A percentile compares a stretch with the other conserved stretches of the same genome.
Conservation (phyloP, 53 echinoderm and acorn worm species). For the Glandiceps talaboti region DNA sequence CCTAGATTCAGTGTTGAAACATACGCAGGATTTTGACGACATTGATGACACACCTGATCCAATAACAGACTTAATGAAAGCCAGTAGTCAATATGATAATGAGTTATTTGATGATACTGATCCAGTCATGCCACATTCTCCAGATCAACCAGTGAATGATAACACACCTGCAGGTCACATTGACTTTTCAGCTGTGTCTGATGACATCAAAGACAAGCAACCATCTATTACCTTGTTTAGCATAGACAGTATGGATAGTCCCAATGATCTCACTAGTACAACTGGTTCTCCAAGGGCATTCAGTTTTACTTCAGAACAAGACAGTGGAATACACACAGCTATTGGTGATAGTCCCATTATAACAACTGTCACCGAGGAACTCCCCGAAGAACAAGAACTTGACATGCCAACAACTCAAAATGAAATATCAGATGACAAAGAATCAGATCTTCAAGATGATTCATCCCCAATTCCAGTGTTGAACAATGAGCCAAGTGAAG, state of each 20-base stretch:
- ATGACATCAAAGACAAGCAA: conserved; percentile 3
- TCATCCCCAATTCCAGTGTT: background rate
- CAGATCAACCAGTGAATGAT: background rate
- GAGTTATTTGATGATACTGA: background rate
- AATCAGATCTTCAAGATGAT: too few species aligned
- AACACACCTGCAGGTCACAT: background rate
- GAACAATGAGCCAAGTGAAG: background rate
- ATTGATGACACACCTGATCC: background rate
- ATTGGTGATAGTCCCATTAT: background rate
- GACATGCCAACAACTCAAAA: background rate
- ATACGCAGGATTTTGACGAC: background rate
- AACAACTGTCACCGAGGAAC: background rate
- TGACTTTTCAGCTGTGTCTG: background rate
- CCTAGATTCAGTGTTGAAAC: too few species aligned
- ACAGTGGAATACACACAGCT: background rate
- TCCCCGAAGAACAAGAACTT: background rate
- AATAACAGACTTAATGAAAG: background rate
- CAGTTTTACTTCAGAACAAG: conserved; percentile 7
- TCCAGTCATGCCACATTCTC: background rate
- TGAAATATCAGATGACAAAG: background rate
- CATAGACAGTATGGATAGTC: conserved; percentile 65
- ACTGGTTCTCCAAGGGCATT: background rate
- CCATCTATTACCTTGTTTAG: conserved; percentile 76
- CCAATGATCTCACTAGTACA: background rate
- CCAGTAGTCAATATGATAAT: background rate